Percentiles rank a stretch among this genome's conserved stretches.
Conservation (phyloP, 2,113 vertebrate species). For the Vimba vimba region DNA sequence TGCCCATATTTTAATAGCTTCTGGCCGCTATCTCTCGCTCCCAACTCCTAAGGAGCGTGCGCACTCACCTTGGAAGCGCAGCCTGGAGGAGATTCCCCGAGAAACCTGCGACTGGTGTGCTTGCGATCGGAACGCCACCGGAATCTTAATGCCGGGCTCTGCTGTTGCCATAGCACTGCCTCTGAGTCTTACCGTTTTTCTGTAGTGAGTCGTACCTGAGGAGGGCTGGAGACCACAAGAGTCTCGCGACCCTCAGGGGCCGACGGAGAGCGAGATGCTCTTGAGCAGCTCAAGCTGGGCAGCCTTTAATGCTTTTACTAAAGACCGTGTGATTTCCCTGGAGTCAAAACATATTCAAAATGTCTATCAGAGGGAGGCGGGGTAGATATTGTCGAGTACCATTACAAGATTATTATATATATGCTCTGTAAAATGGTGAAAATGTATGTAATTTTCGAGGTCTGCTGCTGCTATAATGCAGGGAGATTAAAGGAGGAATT, state of each 20-base stretch:
- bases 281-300: conserved; percentile 24
- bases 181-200: conserved; percentile 19
- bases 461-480: neutral
- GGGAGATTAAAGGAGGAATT: conserved; percentile 37
- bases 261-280: conserved; percentile 14
- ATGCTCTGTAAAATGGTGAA: conserved; percentile 12
- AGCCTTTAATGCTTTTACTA: conserved; percentile 26
- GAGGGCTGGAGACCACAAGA: conserved; percentile 25
- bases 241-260: conserved; percentile 28
- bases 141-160: conserved; percentile 59
- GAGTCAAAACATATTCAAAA: conserved; percentile 44
- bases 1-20: conserved; percentile 89
- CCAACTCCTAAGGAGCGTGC: conserved; percentile 81
- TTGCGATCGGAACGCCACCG: conserved; percentile 46
- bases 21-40: conserved; percentile 82
- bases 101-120: conserved; percentile 67
- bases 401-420: conserved; percentile 39
- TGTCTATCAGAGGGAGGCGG: conserved; percentile 7
- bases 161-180: conserved; percentile 53
- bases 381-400: conserved; percentile 22
- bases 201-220: conserved; percentile 29
- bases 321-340: conserved; percentile 45
- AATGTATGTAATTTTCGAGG: conserved; percentile 32
- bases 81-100: conserved; percentile 80
- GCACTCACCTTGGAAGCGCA: conserved; percentile 81